Evolutionary conservation across 2,888 invertebrate genomes (phyloP).

Genomic region (Chaetogeoica ovagalla): DNA sequence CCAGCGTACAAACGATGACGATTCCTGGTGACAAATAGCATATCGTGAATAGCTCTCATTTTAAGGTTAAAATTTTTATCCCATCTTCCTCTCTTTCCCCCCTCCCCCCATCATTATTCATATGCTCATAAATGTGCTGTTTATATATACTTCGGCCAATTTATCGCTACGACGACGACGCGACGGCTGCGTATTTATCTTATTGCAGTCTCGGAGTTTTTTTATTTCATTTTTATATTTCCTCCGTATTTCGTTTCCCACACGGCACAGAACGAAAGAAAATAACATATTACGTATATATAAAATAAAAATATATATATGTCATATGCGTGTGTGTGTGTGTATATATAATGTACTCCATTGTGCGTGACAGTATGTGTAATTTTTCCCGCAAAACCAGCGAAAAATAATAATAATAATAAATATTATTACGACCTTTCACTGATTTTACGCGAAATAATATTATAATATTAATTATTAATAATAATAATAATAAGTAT

Average conservation of each 20-base stretch:
- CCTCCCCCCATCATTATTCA: no score
- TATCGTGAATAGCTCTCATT: neutral
- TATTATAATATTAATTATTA: neutral
- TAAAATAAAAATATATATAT: no score
- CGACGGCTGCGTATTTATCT: neutral
- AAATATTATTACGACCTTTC: neutral
- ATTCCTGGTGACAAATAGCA: conserved; percentile 19
- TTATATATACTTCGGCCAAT: conserved; percentile 14
- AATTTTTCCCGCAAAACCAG: conserved; percentile 17
- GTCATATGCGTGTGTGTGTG: neutral
- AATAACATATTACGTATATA: neutral
- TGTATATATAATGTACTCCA: neutral
- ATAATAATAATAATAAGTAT: conserved; percentile 15
- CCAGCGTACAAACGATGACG: neutral
- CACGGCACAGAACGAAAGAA: neutral
- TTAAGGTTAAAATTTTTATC: conserved; percentile 11
- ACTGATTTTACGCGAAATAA: no score
- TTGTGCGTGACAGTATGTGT: neutral
- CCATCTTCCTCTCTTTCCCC: no score
- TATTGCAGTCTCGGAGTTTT: neutral
- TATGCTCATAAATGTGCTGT: no score
- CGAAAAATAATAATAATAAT: conserved; percentile 16
- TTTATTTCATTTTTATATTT: neutral
- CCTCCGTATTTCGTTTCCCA: no score
- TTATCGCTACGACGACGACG: conserved; percentile 3